These are phyloP conservation scores for Tachysurus vachellii DNA, from an alignment of 2,113 vertebrate genomes.

Conservation along the genomic window DNA sequence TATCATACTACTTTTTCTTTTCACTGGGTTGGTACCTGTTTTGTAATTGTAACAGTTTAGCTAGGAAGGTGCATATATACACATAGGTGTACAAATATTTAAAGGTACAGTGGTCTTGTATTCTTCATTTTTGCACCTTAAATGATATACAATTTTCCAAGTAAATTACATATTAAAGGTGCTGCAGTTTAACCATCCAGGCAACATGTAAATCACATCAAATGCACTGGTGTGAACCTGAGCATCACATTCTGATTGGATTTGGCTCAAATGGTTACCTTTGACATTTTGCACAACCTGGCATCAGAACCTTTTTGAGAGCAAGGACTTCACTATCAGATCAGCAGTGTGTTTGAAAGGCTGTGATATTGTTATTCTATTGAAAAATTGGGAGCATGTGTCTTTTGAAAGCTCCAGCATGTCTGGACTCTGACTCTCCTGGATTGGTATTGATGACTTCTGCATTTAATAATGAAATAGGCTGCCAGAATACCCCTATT, in stretches of 20 bases:
- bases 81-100: background rate
- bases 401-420: background rate
- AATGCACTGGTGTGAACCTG: background rate
- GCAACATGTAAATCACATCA: background rate
- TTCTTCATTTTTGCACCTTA: background rate
- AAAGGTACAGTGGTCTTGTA: background rate
- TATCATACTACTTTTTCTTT: too few species aligned
- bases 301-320: background rate
- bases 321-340: background rate
- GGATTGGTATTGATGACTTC: slow-evolving; percentile 14
- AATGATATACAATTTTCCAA: background rate
- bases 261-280: background rate
- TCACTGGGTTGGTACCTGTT: background rate
- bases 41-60: background rate
- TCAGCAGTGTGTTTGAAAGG: background rate
- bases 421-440: background rate
- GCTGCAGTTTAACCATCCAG: background rate
- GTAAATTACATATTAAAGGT: background rate
- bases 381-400: background rate
- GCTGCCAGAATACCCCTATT: background rate
- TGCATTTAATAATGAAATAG: slow-evolving; percentile 4
- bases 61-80: too few species aligned
- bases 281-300: background rate
- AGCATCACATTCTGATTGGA: background rate
- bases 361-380: background rate